These are phyloP conservation scores for Acholoe squamosa DNA, from an alignment of 2,888 invertebrate species.

Conservation along the genomic window DNA sequence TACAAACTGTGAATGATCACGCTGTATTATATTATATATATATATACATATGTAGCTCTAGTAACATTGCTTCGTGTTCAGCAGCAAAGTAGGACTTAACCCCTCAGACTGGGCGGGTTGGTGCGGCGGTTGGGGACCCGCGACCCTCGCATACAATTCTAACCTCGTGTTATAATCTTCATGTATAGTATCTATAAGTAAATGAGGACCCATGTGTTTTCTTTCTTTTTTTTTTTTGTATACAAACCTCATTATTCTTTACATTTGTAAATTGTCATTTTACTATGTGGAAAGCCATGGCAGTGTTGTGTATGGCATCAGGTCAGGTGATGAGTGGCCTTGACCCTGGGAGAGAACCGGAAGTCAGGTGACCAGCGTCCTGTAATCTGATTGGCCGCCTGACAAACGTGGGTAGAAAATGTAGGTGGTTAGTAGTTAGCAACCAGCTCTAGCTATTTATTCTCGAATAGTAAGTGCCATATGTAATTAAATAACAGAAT, in stretches of 20 bases:
- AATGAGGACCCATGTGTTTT: slow-evolving; percentile 47
- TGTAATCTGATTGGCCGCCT: slow-evolving; percentile 21
- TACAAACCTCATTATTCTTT: slow-evolving; percentile 58
- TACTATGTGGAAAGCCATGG: slow-evolving; percentile 56
- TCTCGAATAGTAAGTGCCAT: slow-evolving; percentile 62
- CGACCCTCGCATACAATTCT: neutral
- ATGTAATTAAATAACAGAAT: slow-evolving; percentile 44
- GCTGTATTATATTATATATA: slow-evolving; percentile 61
- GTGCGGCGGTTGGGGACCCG: neutral
- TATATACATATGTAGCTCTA: slow-evolving; percentile 52
- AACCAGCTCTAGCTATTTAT: slow-evolving; percentile 59
- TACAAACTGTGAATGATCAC: slow-evolving; percentile 49
- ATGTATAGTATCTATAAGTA: slow-evolving; percentile 58
- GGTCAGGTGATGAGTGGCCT: neutral
- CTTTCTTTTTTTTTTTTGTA: slow-evolving; percentile 57
- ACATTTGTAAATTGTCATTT: slow-evolving; percentile 61
- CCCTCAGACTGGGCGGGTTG: slow-evolving; percentile 5
- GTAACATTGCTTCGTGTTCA: slow-evolving; percentile 62
- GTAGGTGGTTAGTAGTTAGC: slow-evolving; percentile 50
- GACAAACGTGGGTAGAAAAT: slow-evolving; percentile 39
- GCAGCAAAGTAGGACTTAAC: slow-evolving; percentile 55
- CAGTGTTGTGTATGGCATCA: slow-evolving; percentile 35
- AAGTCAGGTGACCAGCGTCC: slow-evolving; percentile 24
- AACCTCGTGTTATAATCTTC: slow-evolving; percentile 53
- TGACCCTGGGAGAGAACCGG: slow-evolving; percentile 11